Base-by-base conservation (phyloP, 37 sponge, comb jelly and placozoan genomes). In the Amphimedon queenslandica region DNA sequence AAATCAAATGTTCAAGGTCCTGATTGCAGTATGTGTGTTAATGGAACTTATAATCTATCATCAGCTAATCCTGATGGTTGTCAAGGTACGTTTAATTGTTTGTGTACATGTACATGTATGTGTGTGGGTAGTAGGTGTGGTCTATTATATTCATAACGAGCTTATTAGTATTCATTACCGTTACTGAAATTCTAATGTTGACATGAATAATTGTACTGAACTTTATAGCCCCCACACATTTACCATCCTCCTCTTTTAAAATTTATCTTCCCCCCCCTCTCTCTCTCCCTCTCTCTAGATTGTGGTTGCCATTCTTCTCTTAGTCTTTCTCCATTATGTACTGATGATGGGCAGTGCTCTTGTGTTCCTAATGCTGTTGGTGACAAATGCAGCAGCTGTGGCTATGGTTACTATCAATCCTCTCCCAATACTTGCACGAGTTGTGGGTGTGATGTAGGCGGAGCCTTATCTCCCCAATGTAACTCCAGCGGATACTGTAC, bases 311-410 rank as follows among this genome's bases (percentile, higher is more conserved):
- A 78, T 60, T n/a, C 38, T 37, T 75, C 67, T 40, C 73, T 76
- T 6, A 73, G 74, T 55, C 16, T 58, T 10, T 55, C 38, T 40
- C 25, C 39, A 55, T 36, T 20, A 11, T 88, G 88, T 55, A 36
- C 57, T 28, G 42, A 55, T 35, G 43, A 66, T 38, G 97, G 97
- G 20, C 42, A 29, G 68, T 96, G 97, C 57, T 35, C 8, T 11
- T 96, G 96, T 55, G 88, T 85, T 57, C 69, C 73, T 3, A 81
- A 89, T 38, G 87, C 88, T 2, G 56, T 74, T 30, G 96, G 92
- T 31, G 66, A 76, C 37, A 82, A 83, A 63, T 96, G 96, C 64
- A 82, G 82, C 63, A 24, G 0, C 20, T 96, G 96, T 58, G 72
- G 25, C 11, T 57, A 60, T 21, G 87, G 86, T 2, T 93, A 68